Percentiles rank a stretch among this genome's conserved stretches.
phyloP scores from a whole-genome alignment of 1,140 invertebrate genomes.

The Oncopeltus fasciatus region DNA sequence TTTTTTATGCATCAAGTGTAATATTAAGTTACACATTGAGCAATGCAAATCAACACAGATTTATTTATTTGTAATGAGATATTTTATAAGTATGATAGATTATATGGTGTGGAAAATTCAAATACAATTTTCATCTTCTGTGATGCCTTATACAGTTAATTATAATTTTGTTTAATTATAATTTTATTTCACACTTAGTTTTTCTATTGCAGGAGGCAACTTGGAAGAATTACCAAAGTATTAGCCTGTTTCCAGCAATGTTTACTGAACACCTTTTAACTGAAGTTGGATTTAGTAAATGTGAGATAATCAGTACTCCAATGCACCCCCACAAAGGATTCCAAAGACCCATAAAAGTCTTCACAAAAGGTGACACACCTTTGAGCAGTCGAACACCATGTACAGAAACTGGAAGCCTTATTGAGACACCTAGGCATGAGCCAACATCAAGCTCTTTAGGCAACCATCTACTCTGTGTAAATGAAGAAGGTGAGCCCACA shows the following conservation, averaged over 20 bases:
- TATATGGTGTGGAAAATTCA: background rate
- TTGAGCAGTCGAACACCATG: slow-evolving; percentile 30
- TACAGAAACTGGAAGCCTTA: background rate
- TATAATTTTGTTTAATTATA: background rate
- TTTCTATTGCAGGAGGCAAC: slow-evolving; percentile 61
- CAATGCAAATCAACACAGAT: no score
- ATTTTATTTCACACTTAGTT: background rate
- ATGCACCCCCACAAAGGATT: slow-evolving; percentile 78
- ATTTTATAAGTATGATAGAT: no score
- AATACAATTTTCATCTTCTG: background rate
- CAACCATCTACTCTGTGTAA: no score
- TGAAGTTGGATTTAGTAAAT: slow-evolving; percentile 84
- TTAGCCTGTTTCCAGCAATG: slow-evolving; percentile 74
- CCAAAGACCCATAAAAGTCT: slow-evolving; percentile 71
- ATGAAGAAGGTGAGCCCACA: no score
- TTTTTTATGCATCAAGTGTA: no score
- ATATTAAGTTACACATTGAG: no score
- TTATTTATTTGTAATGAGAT: no score
- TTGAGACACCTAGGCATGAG: no score
- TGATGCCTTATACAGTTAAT: background rate
- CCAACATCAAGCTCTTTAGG: no score
- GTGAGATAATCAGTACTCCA: slow-evolving; percentile 68
- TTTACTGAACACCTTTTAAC: slow-evolving; percentile 82
- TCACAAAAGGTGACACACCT: slow-evolving; percentile 47
- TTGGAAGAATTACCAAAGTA: slow-evolving; percentile 68